A percentile compares a stretch with the other conserved stretches of the same genome.
Evolutionary conservation across 2,113 vertebrate species (phyloP).

Genomic region (Laticauda colubrina): DNA sequence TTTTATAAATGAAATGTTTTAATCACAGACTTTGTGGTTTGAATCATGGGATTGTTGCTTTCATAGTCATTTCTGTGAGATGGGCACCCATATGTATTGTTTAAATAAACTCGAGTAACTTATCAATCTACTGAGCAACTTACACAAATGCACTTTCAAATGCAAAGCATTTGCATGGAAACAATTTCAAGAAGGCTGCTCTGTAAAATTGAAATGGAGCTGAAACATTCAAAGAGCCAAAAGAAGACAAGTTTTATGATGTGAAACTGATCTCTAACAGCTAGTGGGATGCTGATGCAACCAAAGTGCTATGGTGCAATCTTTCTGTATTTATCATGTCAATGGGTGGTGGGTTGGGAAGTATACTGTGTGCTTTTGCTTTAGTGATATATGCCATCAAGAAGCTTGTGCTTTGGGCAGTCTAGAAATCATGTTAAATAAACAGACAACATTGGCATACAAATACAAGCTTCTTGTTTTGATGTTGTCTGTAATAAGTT

Average conservation of each 20-base stretch:
- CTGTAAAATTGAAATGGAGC: neutral
- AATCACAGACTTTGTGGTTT: neutral
- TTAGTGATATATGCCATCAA: neutral
- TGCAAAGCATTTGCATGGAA: neutral
- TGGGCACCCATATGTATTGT: neutral
- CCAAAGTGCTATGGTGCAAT: neutral
- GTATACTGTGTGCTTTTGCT: neutral
- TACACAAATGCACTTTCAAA: neutral
- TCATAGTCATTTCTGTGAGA: neutral
- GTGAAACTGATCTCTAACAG: neutral
- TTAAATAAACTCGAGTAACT: neutral
- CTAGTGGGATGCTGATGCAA: neutral
- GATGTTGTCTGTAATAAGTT: neutral
- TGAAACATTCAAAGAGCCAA: neutral
- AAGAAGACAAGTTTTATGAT: neutral
- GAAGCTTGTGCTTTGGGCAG: neutral
- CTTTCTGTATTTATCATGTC: neutral
- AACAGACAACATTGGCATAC: neutral
- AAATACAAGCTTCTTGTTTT: neutral
- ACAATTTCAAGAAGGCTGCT: neutral
- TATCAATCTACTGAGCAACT: neutral
- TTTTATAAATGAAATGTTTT: neutral
- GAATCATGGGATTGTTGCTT: neutral
- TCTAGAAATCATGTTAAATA: neutral
- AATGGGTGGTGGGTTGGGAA: neutral